Conservation (phyloP, 2,113 vertebrate species). For the Oncorhynchus keta region DNA sequence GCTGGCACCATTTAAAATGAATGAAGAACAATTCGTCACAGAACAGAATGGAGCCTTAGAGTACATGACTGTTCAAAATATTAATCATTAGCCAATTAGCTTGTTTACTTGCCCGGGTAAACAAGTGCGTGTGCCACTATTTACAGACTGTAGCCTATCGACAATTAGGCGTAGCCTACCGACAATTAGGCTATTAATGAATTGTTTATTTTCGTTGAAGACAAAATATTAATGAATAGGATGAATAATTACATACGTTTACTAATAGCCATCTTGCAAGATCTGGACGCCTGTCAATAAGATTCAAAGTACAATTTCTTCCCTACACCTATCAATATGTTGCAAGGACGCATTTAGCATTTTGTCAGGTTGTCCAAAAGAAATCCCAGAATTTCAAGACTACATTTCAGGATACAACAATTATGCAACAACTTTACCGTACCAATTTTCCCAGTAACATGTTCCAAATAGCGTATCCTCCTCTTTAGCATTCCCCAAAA, state of each 20-base stretch:
- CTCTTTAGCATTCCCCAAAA: slow-evolving; percentile 28
- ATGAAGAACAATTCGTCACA: not conserved
- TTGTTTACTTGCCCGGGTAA: slow-evolving; percentile 39
- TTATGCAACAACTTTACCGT: slow-evolving; percentile 59
- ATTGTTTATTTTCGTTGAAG: not conserved
- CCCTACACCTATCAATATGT: slow-evolving; percentile 25
- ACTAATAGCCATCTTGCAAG: too few relatives aligned
- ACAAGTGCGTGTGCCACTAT: slow-evolving; percentile 34
- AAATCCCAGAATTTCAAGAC: too few relatives aligned
- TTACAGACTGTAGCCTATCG: slow-evolving; percentile 20
- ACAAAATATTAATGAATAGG: not conserved
- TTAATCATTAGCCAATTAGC: slow-evolving; percentile 22
- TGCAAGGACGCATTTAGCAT: too few relatives aligned
- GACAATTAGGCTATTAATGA: not conserved
- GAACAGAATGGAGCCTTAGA: not conserved
- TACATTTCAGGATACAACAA: not conserved
- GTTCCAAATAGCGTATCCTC: slow-evolving; percentile 38
- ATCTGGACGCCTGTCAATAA: too few relatives aligned
- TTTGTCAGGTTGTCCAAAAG: not conserved
- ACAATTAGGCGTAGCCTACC: not conserved
- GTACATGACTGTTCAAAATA: not conserved
- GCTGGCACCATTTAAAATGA: too few relatives aligned
- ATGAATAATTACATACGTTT: too few relatives aligned
- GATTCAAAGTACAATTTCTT: too few relatives aligned
- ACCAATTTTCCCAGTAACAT: slow-evolving; percentile 67